A percentile compares a stretch with the other conserved stretches of the same genome.
These are phyloP conservation scores for Hymenochirus boettgeri DNA, from an alignment of 2,113 vertebrate species.

Conservation along the genomic window DNA sequence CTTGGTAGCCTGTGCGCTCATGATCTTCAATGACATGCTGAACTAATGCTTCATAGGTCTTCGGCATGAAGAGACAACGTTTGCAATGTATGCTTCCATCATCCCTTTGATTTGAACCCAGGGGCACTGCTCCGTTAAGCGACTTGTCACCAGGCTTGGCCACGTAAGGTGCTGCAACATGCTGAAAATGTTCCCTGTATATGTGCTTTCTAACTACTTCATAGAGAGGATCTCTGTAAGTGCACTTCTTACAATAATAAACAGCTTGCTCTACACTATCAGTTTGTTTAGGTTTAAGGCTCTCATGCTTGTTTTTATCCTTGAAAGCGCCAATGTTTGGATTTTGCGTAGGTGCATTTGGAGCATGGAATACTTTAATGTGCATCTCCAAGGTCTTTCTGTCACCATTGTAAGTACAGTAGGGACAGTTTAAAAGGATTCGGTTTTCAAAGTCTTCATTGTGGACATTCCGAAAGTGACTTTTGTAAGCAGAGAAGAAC, in stretches of 20 bases:
- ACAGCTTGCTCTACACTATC: slow-evolving; percentile 95
- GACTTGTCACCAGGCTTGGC: slow-evolving; percentile 89
- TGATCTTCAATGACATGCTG: slow-evolving; percentile 98
- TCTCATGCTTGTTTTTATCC: slow-evolving; percentile 80
- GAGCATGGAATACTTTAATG: slow-evolving; percentile 98
- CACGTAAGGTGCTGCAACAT: slow-evolving; percentile 91
- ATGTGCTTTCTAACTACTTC: slow-evolving; percentile 98
- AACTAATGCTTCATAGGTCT: slow-evolving; percentile 93
- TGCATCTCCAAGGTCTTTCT: slow-evolving; percentile 98
- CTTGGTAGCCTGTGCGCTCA: slow-evolving; percentile 93
- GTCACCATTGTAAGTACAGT: slow-evolving; percentile 98
- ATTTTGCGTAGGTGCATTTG: slow-evolving; percentile 72
- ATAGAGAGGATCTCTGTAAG: slow-evolving; percentile 96
- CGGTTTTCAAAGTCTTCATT: slow-evolving; percentile 98
- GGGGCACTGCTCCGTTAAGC: slow-evolving; percentile 73
- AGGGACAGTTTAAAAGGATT: slow-evolving; percentile 96
- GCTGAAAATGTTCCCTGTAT: slow-evolving; percentile 98
- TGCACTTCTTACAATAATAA: slow-evolving; percentile 99
- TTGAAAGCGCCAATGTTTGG: slow-evolving; percentile 80
- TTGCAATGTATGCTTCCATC: slow-evolving; percentile 91
- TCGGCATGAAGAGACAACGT: slow-evolving; percentile 94
- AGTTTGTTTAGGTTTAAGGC: slow-evolving; percentile 80
- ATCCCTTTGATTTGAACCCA: slow-evolving; percentile 68
- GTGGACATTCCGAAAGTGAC: slow-evolving; percentile 98
- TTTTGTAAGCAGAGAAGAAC: slow-evolving; percentile 98